A percentile compares a stretch with the other conserved stretches of the same genome.
Conservation (phyloP, 2,888 invertebrate genomes). For the Phengaris alcon region DNA sequence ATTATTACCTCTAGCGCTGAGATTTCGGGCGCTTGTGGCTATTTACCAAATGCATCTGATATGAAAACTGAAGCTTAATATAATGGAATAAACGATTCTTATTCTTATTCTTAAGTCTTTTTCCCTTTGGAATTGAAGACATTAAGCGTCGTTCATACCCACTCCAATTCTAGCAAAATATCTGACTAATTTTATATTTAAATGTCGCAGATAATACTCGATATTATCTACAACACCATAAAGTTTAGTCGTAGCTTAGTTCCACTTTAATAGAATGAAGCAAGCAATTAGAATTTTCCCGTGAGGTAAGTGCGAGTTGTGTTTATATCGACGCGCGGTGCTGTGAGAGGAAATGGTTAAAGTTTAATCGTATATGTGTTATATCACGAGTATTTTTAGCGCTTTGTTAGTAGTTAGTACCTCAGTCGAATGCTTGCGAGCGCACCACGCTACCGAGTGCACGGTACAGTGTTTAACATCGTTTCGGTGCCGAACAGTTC, state of each 20-base stretch:
- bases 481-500: not conserved
- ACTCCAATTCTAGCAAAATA: too few relatives aligned
- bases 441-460: not conserved
- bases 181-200: too few relatives aligned
- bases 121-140: too few relatives aligned
- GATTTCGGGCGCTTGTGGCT: too few relatives aligned
- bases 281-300: not conserved
- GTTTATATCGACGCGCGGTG: conserved; percentile 2
- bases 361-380: not conserved
- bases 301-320: not conserved
- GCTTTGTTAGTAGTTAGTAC: not conserved
- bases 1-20: too few relatives aligned
- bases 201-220: too few relatives aligned
- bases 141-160: too few relatives aligned
- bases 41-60: too few relatives aligned
- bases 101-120: too few relatives aligned
- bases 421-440: not conserved
- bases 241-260: not conserved
- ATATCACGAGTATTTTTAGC: conserved; percentile 3
- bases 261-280: not conserved
- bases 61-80: too few relatives aligned
- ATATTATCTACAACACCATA: not conserved
- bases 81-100: too few relatives aligned
- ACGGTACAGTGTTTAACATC: not conserved
- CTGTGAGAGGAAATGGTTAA: not conserved